Conservation (phyloP, 2,113 vertebrate species). For the Neotragus moschatus region DNA sequence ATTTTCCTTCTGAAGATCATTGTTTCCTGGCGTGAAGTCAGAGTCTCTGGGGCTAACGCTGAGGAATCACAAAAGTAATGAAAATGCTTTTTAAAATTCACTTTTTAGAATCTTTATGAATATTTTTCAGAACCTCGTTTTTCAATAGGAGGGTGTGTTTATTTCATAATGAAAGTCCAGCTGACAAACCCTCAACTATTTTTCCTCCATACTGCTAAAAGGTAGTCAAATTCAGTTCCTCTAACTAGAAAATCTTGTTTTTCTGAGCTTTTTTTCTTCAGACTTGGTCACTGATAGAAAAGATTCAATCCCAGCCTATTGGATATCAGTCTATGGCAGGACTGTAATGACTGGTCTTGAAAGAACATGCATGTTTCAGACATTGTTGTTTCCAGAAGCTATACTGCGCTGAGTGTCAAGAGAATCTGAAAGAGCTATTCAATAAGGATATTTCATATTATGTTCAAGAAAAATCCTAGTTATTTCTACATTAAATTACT, state of each 20-base stretch:
- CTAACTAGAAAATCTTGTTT: not conserved
- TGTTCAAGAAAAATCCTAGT: not conserved
- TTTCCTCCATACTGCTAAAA: not conserved
- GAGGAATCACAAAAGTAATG: not conserved
- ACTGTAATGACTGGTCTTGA: not conserved
- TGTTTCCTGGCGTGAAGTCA: not conserved
- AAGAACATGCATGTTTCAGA: not conserved
- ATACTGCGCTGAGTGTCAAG: not conserved
- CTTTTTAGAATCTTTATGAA: constrained; percentile 26
- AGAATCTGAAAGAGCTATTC: not conserved
- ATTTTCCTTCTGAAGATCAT: constrained; percentile 5
- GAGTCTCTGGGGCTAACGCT: not conserved
- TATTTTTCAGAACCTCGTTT: not conserved
- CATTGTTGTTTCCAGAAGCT: not conserved
- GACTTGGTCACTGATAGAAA: not conserved
- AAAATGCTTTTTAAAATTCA: not conserved
- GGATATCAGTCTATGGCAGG: not conserved
- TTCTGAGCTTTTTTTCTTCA: not conserved
- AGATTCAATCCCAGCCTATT: not conserved
- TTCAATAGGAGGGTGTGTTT: not conserved
- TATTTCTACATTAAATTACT: not conserved
- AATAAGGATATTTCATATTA: not conserved
- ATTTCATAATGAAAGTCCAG: not conserved
- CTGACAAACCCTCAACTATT: not conserved
- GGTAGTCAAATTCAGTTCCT: not conserved